Conservation (phyloP, 2,113 vertebrate species). For the Maccullochella peelii region DNA sequence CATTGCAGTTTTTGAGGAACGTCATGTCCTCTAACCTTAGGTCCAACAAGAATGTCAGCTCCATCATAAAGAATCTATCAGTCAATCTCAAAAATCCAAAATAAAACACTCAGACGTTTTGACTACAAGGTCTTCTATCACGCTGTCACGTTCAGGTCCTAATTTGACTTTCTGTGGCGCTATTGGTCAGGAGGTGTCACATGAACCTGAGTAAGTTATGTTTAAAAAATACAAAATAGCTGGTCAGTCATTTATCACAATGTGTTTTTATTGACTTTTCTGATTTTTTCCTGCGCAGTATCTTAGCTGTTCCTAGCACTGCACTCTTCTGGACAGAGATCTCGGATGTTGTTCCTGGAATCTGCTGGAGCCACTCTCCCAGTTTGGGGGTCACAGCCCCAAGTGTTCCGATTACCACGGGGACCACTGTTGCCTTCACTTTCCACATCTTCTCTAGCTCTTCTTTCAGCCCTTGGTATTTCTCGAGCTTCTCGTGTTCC, state of each 20-base stretch:
- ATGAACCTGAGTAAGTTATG: neutral
- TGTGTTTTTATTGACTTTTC: neutral
- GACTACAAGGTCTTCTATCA: neutral
- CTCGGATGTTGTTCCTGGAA: no score
- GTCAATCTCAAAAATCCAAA: neutral
- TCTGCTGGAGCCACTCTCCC: no score
- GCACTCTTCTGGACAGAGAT: no score
- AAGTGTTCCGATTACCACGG: no score
- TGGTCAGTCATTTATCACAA: neutral
- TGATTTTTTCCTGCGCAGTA: no score
- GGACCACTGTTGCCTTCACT: no score
- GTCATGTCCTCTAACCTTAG: constrained; percentile 6
- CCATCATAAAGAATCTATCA: constrained; percentile 4
- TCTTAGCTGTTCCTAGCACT: no score
- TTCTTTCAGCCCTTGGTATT: no score
- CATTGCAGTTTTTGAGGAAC: neutral
- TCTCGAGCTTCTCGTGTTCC: no score
- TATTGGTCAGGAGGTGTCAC: neutral
- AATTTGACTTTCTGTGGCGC: neutral
- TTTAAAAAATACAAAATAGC: neutral
- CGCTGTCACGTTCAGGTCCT: fast-evolving
- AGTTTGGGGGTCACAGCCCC: no score
- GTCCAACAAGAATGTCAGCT: constrained; percentile 27
- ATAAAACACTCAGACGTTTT: neutral
- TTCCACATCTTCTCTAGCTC: no score